Base-by-base conservation (phyloP, 2,888 invertebrate genomes). In the Zele albiditarsus region DNA sequence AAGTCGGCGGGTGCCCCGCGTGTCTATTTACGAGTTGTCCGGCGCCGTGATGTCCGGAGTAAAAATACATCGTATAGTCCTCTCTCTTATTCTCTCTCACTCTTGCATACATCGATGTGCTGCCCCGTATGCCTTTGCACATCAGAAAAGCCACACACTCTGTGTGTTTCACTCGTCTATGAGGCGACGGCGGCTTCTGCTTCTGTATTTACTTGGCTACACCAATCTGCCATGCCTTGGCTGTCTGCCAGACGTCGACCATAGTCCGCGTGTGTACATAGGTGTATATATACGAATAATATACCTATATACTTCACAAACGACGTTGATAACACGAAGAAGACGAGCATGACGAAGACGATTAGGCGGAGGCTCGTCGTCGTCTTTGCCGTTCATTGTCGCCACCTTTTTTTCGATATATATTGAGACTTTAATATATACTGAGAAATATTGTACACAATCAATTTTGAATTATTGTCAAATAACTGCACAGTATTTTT, bases 31-130 rank as follows among this genome's bases (percentile, higher is more conserved):
- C 87, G 89, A 88, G 87, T 88, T 89, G 89, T 89, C 87, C 88
- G 89, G 89, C 89, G 89, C 89, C 89, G 87, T 84, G 86, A 88
- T 88, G 89, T 89, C 89, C 89, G 85, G 88, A 86, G 88, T 88
- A 89, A 89, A 89, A 88, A 89, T 89, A 89, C 86, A 87, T 82
- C 84, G 84, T 84, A 74, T 72, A 83, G 83, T 87, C 83, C 66
- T 74, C 66, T 73, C 69, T 70, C 57, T 60, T 42, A 38, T 70
- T 70, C 70, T 20, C 53, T 53, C 53, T 53, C 70, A 57, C 58
- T 71, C 71, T 49, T 63, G 42, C 8, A 38, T 71, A 60, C 33
- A 31, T 66, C 23, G 33, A 31, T 25, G 63, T 72, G 23, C 53
- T 60, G 46, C 60, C 42, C 42, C 53, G 46, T 74, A 66, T 66